These are phyloP conservation scores for Noctua fimbriata DNA, from an alignment of 2,888 invertebrate genomes.

Conservation along the genomic window DNA sequence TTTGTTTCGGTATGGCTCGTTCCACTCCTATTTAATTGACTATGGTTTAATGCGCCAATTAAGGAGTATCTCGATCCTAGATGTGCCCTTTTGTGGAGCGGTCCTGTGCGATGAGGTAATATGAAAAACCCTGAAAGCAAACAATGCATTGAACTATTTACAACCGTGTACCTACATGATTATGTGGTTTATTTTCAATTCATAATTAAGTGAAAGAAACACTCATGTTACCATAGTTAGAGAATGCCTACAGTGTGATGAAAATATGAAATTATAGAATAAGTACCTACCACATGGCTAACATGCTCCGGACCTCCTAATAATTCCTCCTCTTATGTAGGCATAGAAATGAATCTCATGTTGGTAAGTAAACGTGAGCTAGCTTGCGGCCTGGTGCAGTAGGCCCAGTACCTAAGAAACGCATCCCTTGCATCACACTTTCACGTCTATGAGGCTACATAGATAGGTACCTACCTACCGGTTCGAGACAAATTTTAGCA, in stretches of 20 bases:
- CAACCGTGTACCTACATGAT: not conserved
- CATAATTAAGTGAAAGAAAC: not conserved
- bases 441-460: not conserved
- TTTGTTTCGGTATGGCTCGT: conserved; percentile 47
- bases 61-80: conserved; percentile 30
- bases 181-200: conserved; percentile 11
- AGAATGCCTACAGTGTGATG: conserved; percentile 11
- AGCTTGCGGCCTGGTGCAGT: not conserved
- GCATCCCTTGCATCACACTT: not conserved
- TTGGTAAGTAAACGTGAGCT: not conserved
- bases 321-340: not conserved
- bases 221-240: conserved; percentile 1
- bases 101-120: conserved; percentile 21
- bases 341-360: not conserved
- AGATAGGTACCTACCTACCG: not conserved
- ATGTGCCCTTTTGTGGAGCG: conserved; percentile 23
- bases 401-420: not conserved
- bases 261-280: not conserved
- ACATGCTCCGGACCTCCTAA: not conserved
- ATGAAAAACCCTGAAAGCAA: conserved; percentile 28
- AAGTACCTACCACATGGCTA: not conserved
- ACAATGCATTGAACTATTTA: not conserved
- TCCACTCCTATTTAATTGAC: conserved; percentile 43
- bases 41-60: conserved; percentile 42
- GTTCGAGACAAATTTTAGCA: not conserved